phyloP scores from a whole-genome alignment of 2,888 invertebrate species.

The Athalia rosae region DNA sequence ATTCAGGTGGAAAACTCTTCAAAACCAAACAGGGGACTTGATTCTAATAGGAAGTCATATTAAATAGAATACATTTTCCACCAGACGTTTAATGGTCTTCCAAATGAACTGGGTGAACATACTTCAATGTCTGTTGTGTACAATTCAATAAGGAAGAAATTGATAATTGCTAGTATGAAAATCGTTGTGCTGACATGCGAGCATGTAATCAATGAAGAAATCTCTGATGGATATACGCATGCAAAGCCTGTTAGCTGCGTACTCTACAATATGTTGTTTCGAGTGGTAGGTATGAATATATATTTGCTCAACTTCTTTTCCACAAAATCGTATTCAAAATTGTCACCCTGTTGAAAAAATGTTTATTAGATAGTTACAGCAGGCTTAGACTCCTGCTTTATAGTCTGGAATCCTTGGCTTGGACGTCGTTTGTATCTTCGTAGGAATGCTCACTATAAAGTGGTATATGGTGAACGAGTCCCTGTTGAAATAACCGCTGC shows the following conservation, averaged over 20 bases:
- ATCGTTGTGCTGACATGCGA: constrained; percentile 81
- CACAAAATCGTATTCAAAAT: not conserved
- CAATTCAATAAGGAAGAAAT: constrained; percentile 80
- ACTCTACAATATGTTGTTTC: constrained; percentile 85
- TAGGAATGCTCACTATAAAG: constrained; percentile 81
- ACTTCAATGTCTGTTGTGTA: constrained; percentile 79
- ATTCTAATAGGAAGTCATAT: not conserved
- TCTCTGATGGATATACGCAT: constrained; percentile 85
- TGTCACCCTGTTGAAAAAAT: constrained; percentile 1
- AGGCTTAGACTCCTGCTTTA: constrained; percentile 86
- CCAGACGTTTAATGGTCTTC: constrained; percentile 81
- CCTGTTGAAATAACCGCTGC: constrained; percentile 86
- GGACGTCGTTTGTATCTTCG: constrained; percentile 83
- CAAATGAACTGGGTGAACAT: constrained; percentile 78
- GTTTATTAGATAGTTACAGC: constrained; percentile 80
- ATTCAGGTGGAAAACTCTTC: constrained; percentile 76
- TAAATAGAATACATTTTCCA: constrained; percentile 23
- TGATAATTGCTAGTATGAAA: constrained; percentile 80
- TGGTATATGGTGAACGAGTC: constrained; percentile 80
- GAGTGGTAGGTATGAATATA: constrained; percentile 71
- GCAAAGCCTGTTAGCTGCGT: constrained; percentile 81
- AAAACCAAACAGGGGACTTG: not conserved
- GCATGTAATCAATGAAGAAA: constrained; percentile 79
- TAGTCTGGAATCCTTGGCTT: constrained; percentile 87
- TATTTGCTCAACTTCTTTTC: not conserved